phyloP scores from a whole-genome alignment of 2,888 invertebrate genomes.

The Drosophila meridionalis region DNA sequence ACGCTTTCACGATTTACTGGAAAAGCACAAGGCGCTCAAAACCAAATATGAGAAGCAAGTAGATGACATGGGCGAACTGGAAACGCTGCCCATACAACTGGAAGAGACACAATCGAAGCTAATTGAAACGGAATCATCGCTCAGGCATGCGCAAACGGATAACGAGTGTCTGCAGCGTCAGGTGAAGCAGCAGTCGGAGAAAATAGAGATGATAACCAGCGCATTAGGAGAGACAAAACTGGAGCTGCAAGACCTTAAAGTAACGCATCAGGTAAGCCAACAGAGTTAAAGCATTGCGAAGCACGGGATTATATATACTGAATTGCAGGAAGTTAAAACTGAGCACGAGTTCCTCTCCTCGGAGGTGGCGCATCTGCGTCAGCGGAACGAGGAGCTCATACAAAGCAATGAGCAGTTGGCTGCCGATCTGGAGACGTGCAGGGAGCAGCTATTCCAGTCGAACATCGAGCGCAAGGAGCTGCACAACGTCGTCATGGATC shows the following conservation, averaged over 20 bases:
- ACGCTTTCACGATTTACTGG: conserved; percentile 87
- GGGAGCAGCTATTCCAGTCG: conserved; percentile 83
- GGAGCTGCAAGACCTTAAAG: conserved; percentile 74
- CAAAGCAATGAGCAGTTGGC: conserved; percentile 69
- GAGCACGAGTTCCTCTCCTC: conserved; percentile 66
- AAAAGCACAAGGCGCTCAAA: conserved; percentile 87
- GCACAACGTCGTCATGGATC: conserved; percentile 90
- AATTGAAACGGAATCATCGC: conserved; percentile 74
- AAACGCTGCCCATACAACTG: conserved; percentile 86
- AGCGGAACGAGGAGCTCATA: conserved; percentile 65
- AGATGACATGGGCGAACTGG: conserved; percentile 85
- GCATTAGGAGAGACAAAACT: conserved; percentile 75
- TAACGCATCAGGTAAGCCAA: conserved; percentile 69
- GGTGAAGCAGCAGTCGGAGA: conserved; percentile 71
- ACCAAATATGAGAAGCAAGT: conserved; percentile 86
- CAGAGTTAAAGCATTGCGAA: too few species aligned
- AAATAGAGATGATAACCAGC: conserved; percentile 76
- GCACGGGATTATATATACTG: neutral
- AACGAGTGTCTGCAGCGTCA: conserved; percentile 80
- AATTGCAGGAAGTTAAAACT: conserved; percentile 67
- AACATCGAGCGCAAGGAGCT: conserved; percentile 88
- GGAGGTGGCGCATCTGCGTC: conserved; percentile 77
- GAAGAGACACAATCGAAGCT: conserved; percentile 85
- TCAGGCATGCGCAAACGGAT: conserved; percentile 72
- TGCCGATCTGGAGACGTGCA: conserved; percentile 69